Evolutionary conservation across 2,797 vertebrate genomes (phyloP).

Genomic region (Leuciscus waleckii): DNA sequence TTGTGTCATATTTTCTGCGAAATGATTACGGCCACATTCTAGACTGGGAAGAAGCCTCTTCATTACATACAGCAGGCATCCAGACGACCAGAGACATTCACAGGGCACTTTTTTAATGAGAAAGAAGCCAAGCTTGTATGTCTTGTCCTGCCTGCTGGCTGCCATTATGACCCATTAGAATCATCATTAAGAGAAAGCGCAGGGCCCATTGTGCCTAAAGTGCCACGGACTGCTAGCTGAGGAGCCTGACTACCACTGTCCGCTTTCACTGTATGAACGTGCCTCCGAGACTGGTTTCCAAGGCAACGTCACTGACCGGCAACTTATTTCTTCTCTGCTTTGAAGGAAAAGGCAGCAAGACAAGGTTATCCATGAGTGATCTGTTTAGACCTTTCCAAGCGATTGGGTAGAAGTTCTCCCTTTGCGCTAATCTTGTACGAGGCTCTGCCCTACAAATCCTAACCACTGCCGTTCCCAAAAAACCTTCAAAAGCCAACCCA

Average conservation of each 20-base stretch:
- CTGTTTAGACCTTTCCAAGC: constrained; percentile 25
- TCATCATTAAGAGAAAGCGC: constrained; percentile 81
- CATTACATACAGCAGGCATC: constrained; percentile 9
- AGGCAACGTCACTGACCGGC: constrained; percentile 76
- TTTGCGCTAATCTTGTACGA: constrained; percentile 10
- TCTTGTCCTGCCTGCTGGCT: constrained; percentile 45
- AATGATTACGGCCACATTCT: constrained; percentile 41
- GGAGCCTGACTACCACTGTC: constrained; percentile 55
- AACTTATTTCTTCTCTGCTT: constrained; percentile 66
- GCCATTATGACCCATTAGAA: constrained; percentile 82
- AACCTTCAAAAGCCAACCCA: not conserved
- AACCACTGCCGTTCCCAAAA: not conserved
- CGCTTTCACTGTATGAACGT: constrained; percentile 37
- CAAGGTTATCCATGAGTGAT: constrained; percentile 24
- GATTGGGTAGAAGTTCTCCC: constrained; percentile 16
- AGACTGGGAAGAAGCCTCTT: constrained; percentile 35
- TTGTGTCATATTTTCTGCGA: constrained; percentile 42
- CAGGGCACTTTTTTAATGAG: constrained; percentile 76
- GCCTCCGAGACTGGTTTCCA: constrained; percentile 76
- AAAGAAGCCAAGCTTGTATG: constrained; percentile 56
- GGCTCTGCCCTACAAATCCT: constrained; percentile 7
- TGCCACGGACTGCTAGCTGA: constrained; percentile 65
- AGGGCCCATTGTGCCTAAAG: constrained; percentile 65
- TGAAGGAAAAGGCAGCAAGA: constrained; percentile 50
- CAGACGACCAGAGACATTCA: constrained; percentile 46